Conservation (phyloP, 2,113 vertebrate genomes). For the Pampusana beccarii region DNA sequence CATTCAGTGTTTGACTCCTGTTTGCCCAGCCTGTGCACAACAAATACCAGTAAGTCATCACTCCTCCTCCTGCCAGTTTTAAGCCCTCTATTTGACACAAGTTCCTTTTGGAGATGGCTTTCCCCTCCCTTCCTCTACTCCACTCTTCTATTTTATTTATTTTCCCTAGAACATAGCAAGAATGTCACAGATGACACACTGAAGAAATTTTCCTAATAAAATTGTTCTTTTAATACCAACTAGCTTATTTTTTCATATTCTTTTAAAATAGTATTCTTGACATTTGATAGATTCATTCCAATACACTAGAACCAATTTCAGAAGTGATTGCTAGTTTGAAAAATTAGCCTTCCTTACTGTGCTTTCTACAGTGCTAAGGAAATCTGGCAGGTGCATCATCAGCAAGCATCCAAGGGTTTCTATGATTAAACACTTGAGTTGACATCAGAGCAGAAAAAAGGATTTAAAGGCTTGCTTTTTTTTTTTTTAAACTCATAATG, state of each 20-base stretch:
- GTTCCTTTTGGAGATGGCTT: background rate
- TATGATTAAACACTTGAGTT: conserved; percentile 52
- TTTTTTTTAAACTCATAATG: conserved; percentile 10
- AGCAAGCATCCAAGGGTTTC: conserved; percentile 41
- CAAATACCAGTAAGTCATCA: background rate
- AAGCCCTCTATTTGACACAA: background rate
- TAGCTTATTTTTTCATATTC: background rate
- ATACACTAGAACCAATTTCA: conserved; percentile 30
- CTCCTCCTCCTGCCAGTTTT: background rate
- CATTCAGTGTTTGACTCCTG: background rate
- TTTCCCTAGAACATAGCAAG: background rate
- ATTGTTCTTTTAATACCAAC: conserved; percentile 2
- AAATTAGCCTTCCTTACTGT: conserved; percentile 40
- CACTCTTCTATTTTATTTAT: background rate
- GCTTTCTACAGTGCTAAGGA: conserved; percentile 1
- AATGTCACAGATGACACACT: background rate
- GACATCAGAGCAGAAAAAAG: conserved; percentile 51
- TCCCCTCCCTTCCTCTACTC: background rate
- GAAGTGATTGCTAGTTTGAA: conserved; percentile 60
- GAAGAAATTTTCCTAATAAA: conserved; percentile 13
- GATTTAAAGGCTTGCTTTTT: conserved; percentile 51
- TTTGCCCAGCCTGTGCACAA: background rate
- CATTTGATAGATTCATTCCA: conserved; percentile 46
- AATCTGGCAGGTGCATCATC: conserved; percentile 31
- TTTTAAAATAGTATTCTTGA: conserved; percentile 51